A percentile compares a stretch with the other conserved stretches of the same genome.
Evolutionary conservation across 2,113 vertebrate species (phyloP).

Genomic region (Prunella fulvescens): DNA sequence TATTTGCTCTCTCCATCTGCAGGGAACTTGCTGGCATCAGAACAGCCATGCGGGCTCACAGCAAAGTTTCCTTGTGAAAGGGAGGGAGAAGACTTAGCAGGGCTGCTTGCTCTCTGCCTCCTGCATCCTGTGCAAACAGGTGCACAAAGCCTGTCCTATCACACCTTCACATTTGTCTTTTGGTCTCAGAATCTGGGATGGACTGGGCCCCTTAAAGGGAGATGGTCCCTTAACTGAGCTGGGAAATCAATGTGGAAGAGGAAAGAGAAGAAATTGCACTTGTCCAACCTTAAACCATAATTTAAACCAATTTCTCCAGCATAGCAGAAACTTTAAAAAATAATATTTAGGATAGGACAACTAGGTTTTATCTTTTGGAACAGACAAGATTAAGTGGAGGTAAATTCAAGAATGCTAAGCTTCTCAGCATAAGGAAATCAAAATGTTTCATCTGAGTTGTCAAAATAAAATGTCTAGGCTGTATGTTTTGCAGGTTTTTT

Average conservation of each 20-base stretch:
- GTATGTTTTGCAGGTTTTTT: slow-evolving; percentile 8
- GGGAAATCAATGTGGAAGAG: not conserved
- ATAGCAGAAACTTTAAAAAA: not conserved
- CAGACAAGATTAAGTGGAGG: not conserved
- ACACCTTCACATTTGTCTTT: not conserved
- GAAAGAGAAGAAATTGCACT: not conserved
- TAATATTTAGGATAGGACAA: not conserved
- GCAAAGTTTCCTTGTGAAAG: not conserved
- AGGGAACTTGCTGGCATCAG: slow-evolving; percentile 58
- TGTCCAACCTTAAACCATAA: not conserved
- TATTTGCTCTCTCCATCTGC: slow-evolving; percentile 60
- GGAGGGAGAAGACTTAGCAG: not conserved
- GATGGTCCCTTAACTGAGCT: not conserved
- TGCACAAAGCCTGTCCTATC: not conserved
- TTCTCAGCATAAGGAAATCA: slow-evolving; percentile 23
- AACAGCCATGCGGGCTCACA: slow-evolving; percentile 33
- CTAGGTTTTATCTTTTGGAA: not conserved
- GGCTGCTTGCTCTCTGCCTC: not conserved
- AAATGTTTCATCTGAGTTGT: slow-evolving; percentile 48
- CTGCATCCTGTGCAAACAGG: not conserved
- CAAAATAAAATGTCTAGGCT: slow-evolving; percentile 32
- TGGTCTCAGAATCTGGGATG: not conserved
- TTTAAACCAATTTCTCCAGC: not conserved
- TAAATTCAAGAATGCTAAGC: not conserved
- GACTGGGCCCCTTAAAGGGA: not conserved